Evolutionary conservation across 2,113 vertebrate genomes (phyloP), one percentile per base, ranked within the genome.

Genomic region (Dipodomys ordii): DNA sequence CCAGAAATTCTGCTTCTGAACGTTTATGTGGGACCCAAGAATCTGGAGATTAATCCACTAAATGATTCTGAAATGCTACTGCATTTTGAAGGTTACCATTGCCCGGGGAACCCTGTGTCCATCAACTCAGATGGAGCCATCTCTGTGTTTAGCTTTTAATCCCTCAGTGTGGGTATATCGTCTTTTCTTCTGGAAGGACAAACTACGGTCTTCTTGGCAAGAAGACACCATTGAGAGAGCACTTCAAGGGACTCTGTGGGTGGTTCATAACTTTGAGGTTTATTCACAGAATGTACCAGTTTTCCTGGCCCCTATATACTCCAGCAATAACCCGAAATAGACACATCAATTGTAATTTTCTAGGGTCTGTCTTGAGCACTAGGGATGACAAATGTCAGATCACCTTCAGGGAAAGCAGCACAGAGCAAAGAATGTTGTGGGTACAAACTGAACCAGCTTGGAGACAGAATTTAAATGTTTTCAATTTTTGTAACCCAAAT

Each of bases 271-370:
- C 57, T 68, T 27, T 28, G 19, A 91, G 57, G 19, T 27, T 6
- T 0, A 1, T 15, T 27, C 20, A 86, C 39, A 23, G 30, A n/a
- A 1, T 11, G 6, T 4, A 18, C 25, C 10, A 20, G 39, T 30
- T 77, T 57, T 80, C 83, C 44, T 64, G 82, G 32, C 10, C 35
- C 82, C 27, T 87, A 18, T 7, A 0, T n/a, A 77, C 15, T n/a
- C 82, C 53, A 28, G 60, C 12, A 27, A 25, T 39, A 69, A 87
- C 30, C 39, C 0, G 10, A 67, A 67, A 65, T 72, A 79, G 44
- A 7, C 64, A 30, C 22, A 83, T 67, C 23, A 27, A 0, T 28
- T 76, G 13, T 2, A 44, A 6, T 60, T 69, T 80, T 68, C 62
- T 53, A 22, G 27, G 12, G 15, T 1, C 18, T 71, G 7, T 27